These are phyloP conservation scores for Sebastes goodei DNA, from an alignment of 2,797 vertebrate species.

Conservation along the genomic window DNA sequence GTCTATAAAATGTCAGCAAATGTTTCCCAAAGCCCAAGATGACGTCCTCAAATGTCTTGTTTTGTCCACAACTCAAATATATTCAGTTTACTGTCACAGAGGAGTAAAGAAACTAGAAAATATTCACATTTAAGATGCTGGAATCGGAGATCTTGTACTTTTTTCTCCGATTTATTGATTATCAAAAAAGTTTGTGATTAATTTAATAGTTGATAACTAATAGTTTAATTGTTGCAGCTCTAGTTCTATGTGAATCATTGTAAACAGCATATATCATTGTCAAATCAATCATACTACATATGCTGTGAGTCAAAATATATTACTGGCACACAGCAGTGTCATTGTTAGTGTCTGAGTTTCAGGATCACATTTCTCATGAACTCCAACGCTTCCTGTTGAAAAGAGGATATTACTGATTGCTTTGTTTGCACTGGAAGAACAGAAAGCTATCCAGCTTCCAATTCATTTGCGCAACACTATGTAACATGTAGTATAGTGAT, in stretches of 20 bases:
- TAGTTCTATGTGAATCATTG: not conserved
- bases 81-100: no score
- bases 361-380: not conserved
- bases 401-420: not conserved
- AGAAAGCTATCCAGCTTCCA: not conserved
- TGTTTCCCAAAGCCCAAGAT: no score
- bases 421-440: conserved; percentile 1
- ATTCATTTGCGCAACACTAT: not conserved
- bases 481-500: not conserved
- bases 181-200: no score
- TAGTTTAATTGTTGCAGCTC: no score
- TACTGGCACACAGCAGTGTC: not conserved
- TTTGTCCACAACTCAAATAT: no score
- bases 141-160: no score
- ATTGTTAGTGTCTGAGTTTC: not conserved
- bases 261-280: not conserved
- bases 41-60: no score
- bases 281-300: not conserved
- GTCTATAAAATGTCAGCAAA: no score
- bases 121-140: no score
- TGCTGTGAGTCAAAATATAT: not conserved
- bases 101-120: no score
- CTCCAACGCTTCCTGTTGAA: not conserved
- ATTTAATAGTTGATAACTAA: no score
- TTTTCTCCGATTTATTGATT: no score